Evolutionary conservation across 2,797 vertebrate species (phyloP).

Genomic region (Enteromius unitaeniatus): DNA sequence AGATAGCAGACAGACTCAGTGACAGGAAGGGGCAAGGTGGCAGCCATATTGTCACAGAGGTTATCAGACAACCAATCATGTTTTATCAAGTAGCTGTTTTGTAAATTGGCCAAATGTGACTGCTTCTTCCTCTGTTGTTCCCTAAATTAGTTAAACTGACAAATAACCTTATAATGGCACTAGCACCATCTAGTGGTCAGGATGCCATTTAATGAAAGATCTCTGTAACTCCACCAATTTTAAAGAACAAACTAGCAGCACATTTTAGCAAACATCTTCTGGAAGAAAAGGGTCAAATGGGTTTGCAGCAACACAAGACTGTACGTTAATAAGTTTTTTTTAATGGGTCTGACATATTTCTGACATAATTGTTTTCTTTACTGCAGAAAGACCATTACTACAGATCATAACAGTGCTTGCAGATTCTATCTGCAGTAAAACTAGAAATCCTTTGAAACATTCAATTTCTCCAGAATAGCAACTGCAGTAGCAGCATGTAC

Average conservation of each 20-base stretch:
- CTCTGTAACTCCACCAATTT: not conserved
- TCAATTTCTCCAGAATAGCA: not conserved
- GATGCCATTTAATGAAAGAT: not conserved
- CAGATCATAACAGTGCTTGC: not conserved
- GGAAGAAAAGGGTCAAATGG: not conserved
- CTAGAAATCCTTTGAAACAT: not conserved
- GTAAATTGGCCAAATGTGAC: not conserved
- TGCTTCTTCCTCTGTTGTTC: not conserved
- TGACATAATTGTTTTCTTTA: conserved; percentile 2
- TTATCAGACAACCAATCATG: not conserved
- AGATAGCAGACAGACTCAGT: conserved; percentile 22
- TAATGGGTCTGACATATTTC: too few relatives aligned
- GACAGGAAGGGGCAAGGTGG: not conserved
- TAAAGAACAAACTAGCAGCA: not conserved
- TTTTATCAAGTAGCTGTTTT: not conserved
- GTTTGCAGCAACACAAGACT: not conserved
- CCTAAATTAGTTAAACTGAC: not conserved
- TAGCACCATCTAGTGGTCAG: conserved; percentile 24
- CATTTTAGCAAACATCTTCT: not conserved
- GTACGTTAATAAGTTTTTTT: not conserved
- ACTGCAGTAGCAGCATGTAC: not conserved
- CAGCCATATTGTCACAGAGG: conserved; percentile 21
- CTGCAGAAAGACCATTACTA: not conserved
- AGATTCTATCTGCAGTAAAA: not conserved
- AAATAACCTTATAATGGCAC: not conserved